Evolutionary conservation across 2,113 vertebrate species (phyloP), one percentile per base, ranked within the genome.

Genomic region (Hippocampus abdominalis): DNA sequence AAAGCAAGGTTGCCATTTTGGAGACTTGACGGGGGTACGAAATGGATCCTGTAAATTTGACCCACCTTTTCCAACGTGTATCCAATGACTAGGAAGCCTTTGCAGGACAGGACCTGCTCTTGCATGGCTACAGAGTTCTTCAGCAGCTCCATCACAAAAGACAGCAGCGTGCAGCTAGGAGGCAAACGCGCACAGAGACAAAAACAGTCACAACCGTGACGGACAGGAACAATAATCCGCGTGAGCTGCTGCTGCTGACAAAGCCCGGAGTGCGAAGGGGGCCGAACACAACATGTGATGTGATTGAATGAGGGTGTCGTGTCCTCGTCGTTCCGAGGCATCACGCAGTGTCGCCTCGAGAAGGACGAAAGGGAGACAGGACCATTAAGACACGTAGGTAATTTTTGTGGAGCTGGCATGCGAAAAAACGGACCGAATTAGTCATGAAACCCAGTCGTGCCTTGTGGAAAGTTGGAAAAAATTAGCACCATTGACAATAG

Each of bases 81-180:
- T 69, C 97, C 97, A 73, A 99, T 96, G 77, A 99, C 97, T 70
- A 98, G 95, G 82, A 99, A 99, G 87, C 97, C 97, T 89, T 98
- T 99, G 88, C 93, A 97, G 82, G 97, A 92, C 82, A 98, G 93
- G 89, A 99, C 95, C 89, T 99, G 97, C 73, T 99, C 97, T 92
- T 99, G 97, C 97, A 98, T 99, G 83, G 97, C 94, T 83, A 98
- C 92, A 0, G 97, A 99, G 91, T 95, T 96, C 93, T 95, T 98
- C 91, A 99, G 83, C 78, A 99, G 89, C 84, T 99, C 97, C 96
- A 99, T 95, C 79, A 99, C 93, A 80, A 99, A 99, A 75, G 95
- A 90, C 75, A 99, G 82, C 85, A 99, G 92, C 70, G 97, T 98
- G 85, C 94, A 96, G 90, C 97, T 99, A 73, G n/a, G 89, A 68